A percentile compares a stretch with the other conserved stretches of the same genome.
Evolutionary conservation across 2,888 invertebrate species (phyloP).

Genomic region (Matsumyia berberina): DNA sequence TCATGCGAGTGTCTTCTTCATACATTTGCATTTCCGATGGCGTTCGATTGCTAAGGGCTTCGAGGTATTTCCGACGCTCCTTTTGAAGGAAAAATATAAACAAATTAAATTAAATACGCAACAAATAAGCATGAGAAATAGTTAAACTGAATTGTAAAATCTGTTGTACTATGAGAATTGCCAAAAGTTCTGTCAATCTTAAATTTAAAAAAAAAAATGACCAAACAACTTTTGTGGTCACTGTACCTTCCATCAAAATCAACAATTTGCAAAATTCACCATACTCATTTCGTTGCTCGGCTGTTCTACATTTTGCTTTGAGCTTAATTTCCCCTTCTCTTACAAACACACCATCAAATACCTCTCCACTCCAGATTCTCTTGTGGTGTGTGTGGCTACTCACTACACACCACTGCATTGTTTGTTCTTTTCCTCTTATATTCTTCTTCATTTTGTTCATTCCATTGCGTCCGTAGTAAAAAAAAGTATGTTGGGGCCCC

Average conservation of each 20-base stretch:
- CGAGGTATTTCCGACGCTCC: constrained; percentile 64
- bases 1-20: constrained; percentile 91
- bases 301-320: constrained; percentile 26
- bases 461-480: not conserved
- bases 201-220: not conserved
- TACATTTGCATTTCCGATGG: constrained; percentile 85
- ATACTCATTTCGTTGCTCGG: constrained; percentile 7
- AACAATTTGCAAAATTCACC: constrained; percentile 24
- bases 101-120: too few relatives aligned
- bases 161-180: too few relatives aligned
- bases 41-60: constrained; percentile 44
- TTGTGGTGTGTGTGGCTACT: not conserved
- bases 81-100: constrained; percentile 9
- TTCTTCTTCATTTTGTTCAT: not conserved
- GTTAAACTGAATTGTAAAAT: too few relatives aligned
- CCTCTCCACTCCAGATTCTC: not conserved
- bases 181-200: too few relatives aligned
- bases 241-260: constrained; percentile 14
- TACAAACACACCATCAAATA: constrained; percentile 12
- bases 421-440: not conserved
- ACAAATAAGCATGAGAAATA: too few relatives aligned
- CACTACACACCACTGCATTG: not conserved
- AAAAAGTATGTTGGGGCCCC: constrained; percentile 9
- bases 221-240: not conserved
- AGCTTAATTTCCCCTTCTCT: constrained; percentile 20